Percentiles rank a stretch among this genome's conserved stretches.
Evolutionary conservation across 1,140 invertebrate species (phyloP).

Genomic region (Hermetia illucens): DNA sequence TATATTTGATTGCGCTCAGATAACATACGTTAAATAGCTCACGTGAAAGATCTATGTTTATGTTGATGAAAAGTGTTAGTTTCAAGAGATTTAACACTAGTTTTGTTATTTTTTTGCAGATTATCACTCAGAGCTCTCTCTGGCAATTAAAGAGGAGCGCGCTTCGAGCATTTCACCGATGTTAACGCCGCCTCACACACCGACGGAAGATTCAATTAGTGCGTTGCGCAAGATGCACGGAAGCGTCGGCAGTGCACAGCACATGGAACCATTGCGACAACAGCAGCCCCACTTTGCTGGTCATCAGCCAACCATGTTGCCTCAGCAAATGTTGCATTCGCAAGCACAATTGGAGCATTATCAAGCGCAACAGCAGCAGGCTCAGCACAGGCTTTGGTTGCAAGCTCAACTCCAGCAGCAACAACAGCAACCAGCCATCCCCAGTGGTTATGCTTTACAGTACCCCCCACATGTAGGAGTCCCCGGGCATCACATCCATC

Average conservation of each 20-base stretch:
- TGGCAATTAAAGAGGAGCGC: constrained; percentile 43
- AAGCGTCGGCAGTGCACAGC: constrained; percentile 29
- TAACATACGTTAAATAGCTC: too few species aligned
- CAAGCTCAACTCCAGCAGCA: constrained; percentile 13
- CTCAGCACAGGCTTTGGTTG: constrained; percentile 13
- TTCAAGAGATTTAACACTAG: background rate
- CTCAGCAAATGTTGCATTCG: constrained; percentile 9
- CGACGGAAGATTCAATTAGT: constrained; percentile 40
- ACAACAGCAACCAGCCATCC: constrained; percentile 11
- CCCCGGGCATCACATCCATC: constrained; percentile 13
- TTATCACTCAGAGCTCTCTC: constrained; percentile 35
- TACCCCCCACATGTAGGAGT: constrained; percentile 24
- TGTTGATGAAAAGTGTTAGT: background rate
- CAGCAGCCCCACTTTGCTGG: constrained; percentile 10
- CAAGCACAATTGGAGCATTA: constrained; percentile 10
- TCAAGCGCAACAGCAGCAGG: constrained; percentile 11
- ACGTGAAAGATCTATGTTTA: too few species aligned
- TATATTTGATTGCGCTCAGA: constrained; percentile 5
- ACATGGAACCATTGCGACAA: constrained; percentile 13
- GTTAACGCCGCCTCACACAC: constrained; percentile 56
- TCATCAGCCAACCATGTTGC: constrained; percentile 11
- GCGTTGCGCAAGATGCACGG: constrained; percentile 25
- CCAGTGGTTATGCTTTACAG: constrained; percentile 14
- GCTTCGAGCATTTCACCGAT: constrained; percentile 42
- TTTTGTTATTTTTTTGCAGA: constrained; percentile 18